phyloP scores from a whole-genome alignment of 2,888 invertebrate species.

The Timandra comae region DNA sequence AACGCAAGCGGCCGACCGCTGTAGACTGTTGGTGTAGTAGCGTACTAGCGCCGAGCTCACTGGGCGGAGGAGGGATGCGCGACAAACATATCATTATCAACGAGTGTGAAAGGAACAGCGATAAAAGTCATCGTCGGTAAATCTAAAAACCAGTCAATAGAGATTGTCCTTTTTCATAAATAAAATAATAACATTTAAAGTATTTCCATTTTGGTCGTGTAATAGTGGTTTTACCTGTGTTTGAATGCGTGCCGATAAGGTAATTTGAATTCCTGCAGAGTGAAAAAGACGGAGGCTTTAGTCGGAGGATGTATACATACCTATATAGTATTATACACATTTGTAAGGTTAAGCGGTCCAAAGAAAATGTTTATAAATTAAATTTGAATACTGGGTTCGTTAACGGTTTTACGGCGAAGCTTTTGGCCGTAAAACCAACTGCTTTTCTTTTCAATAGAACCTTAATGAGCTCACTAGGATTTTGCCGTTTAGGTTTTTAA shows the following conservation, averaged over 20 bases:
- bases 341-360: constrained; percentile 35
- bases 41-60: constrained; percentile 48
- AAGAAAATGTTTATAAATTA: constrained; percentile 56
- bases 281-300: constrained; percentile 65
- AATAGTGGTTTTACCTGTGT: constrained; percentile 71
- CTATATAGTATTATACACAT: constrained; percentile 19
- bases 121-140: constrained; percentile 47
- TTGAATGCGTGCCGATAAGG: constrained; percentile 63
- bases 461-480: too few species aligned
- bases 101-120: constrained; percentile 41
- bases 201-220: constrained; percentile 43
- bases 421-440: constrained; percentile 12
- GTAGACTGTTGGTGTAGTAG: constrained; percentile 58
- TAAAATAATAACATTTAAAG: constrained; percentile 33
- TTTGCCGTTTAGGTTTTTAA: too few species aligned
- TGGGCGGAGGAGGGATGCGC: constrained; percentile 58
- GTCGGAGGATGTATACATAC: constrained; percentile 41
- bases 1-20: constrained; percentile 60
- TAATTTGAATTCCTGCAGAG: constrained; percentile 70
- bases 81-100: constrained; percentile 41
- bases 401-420: constrained; percentile 46
- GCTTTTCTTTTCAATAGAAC: too few species aligned
- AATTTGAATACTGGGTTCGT: constrained; percentile 59
- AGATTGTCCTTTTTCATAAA: constrained; percentile 44
- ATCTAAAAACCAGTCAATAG: constrained; percentile 58